Conservation (phyloP, 2,797 vertebrate species). For the Gambelia wislizenii region DNA sequence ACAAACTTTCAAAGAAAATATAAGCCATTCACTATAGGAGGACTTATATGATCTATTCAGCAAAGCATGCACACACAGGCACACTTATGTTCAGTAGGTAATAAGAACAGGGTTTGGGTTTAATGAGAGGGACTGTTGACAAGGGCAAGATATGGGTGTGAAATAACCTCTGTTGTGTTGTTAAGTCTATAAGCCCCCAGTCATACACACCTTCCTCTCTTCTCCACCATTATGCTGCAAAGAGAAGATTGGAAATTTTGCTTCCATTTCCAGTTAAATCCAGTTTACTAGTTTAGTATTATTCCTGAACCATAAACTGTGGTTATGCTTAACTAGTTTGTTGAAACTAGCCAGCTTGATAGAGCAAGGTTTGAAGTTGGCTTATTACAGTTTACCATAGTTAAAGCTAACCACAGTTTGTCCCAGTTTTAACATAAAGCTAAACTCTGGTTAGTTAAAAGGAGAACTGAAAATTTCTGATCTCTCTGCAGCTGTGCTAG, state of each 20-base stretch:
- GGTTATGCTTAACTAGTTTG: background rate
- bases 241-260: background rate
- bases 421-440: background rate
- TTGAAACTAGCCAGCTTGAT: background rate
- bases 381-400: background rate
- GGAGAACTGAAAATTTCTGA: background rate
- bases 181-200: background rate
- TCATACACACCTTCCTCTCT: background rate
- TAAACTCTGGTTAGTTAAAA: background rate
- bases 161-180: background rate
- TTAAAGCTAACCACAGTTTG: background rate
- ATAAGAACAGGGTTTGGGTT: background rate
- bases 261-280: background rate
- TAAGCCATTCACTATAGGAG: background rate
- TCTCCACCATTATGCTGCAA: background rate
- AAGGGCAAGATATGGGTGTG: background rate
- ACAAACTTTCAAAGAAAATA: background rate
- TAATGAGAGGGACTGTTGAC: background rate
- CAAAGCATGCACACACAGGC: background rate
- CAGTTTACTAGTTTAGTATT: background rate
- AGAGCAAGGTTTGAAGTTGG: background rate
- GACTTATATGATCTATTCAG: background rate
- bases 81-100: background rate
- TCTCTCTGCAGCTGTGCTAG: background rate
- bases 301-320: background rate